Base-by-base conservation (phyloP, 1,140 invertebrate genomes). In the Eulimnadia texana region DNA sequence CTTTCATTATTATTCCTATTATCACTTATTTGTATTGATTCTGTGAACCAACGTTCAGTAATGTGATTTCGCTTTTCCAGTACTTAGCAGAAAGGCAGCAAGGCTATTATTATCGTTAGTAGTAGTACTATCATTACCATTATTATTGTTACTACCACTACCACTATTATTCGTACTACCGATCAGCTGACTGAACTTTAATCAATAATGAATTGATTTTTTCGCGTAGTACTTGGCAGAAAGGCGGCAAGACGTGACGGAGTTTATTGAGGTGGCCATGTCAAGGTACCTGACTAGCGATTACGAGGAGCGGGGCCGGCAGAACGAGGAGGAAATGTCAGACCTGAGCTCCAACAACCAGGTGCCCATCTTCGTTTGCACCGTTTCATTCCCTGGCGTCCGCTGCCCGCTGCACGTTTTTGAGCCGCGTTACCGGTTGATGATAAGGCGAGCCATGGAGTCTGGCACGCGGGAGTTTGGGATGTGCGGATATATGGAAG, bases 381-480 rank as follows among this genome's bases (percentile, higher is more conserved):
- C 89, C 1, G 82, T 88, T 16, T 85, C 86, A 13, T 93, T 85
- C 68, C 91, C 92, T 1, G 80, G 78, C 20, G 82, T 94, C n/a
- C 83, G 88, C 0, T 95, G 91, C 73, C 90, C 91, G 0, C 75
- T 96, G 16, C 91, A 91, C 69, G 87, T 94, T 1, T 93, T 88
- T 74, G 90, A 95, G 69, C 90, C 90, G 0, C 80, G 90, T 19
- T 94, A 95, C 72, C 79, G 90, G 58, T 74, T 91, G 22, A 89
- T 95, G 86, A 82, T 93, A 16, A 77, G 90, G 22, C 79, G 90
- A 54, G 88, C 85, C 67, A 80, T 95, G 59, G 86, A 93, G 67
- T 84, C 84, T 3, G 87, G 86, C 1, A 80, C 82, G 0, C 77
- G 86, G 51, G 81, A 85, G 66, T 94, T 96, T 73, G 93, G 90